Evolutionary conservation across 2,888 invertebrate genomes (phyloP).

Genomic region (Mesochorus sp.): DNA sequence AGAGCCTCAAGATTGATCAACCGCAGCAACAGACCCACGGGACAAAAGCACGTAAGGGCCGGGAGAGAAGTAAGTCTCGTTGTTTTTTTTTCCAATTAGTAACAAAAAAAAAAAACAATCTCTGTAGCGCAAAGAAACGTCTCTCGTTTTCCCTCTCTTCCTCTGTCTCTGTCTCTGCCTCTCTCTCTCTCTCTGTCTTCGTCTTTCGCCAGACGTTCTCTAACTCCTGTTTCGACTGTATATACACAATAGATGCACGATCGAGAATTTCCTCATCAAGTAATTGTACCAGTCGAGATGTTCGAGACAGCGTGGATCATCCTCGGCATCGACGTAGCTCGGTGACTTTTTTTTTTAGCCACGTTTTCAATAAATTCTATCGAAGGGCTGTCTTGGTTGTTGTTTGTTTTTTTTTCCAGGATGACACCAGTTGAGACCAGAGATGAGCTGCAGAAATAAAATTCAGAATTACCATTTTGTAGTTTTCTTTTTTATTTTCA

Average conservation of each 20-base stretch:
- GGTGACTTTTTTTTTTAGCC: constrained; percentile 1
- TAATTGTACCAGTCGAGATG: constrained; percentile 67
- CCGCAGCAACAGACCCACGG: constrained; percentile 38
- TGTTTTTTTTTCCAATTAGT: no score
- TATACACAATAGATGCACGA: constrained; percentile 66
- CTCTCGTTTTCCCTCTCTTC: constrained; percentile 56
- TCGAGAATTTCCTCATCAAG: constrained; percentile 72
- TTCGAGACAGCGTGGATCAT: constrained; percentile 52
- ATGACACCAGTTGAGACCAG: constrained; percentile 10
- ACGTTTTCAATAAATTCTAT: background rate
- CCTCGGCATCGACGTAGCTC: constrained; percentile 2
- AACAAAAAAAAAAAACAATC: constrained; percentile 24
- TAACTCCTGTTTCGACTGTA: constrained; percentile 71
- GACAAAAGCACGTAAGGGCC: constrained; percentile 75
- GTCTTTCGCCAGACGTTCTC: constrained; percentile 54
- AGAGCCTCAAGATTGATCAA: constrained; percentile 45
- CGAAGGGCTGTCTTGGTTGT: background rate
- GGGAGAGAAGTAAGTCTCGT: constrained; percentile 78
- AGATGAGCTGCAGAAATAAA: background rate
- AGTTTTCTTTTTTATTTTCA: background rate
- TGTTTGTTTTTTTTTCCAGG: constrained; percentile 11
- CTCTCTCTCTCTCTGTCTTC: constrained; percentile 47
- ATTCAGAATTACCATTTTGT: background rate
- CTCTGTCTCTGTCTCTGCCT: constrained; percentile 10
- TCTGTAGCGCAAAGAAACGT: constrained; percentile 9